Evolutionary conservation across 2,888 invertebrate genomes (phyloP).

Genomic region (Yponomeuta malinellus): DNA sequence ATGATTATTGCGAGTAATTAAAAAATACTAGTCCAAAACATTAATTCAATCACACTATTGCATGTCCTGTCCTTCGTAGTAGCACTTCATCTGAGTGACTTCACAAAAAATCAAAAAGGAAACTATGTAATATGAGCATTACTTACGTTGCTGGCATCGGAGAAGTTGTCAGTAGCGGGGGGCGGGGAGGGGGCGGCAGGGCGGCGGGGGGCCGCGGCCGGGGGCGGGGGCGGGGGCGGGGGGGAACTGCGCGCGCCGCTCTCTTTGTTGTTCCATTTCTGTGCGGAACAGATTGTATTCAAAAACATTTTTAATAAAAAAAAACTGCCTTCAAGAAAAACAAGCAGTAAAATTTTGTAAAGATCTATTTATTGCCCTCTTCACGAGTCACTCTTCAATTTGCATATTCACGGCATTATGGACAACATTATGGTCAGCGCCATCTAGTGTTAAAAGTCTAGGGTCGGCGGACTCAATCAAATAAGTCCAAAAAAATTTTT

Average conservation of each 20-base stretch:
- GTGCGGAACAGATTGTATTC: not conserved
- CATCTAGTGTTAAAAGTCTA: too few species aligned
- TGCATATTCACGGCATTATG: too few species aligned
- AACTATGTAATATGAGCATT: too few species aligned
- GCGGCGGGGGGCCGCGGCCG: not conserved
- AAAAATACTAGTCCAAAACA: too few species aligned
- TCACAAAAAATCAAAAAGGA: too few species aligned
- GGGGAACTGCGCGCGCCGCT: constrained; percentile 26
- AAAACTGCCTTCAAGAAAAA: not conserved
- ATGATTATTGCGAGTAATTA: too few species aligned
- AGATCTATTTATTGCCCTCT: not conserved
- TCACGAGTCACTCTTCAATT: not conserved
- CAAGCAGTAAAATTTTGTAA: not conserved
- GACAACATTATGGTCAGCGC: too few species aligned
- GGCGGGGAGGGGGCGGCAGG: constrained; percentile 33
- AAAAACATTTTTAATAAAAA: not conserved
- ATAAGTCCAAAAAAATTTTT: too few species aligned
- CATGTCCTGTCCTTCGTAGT: too few species aligned
- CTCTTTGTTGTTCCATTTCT: constrained; percentile 43
- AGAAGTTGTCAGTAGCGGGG: constrained; percentile 26
- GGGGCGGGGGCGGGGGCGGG: not conserved
- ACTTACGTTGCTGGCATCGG: constrained; percentile 38
- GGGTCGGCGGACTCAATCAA: too few species aligned
- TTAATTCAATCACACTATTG: too few species aligned
- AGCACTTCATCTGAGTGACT: too few species aligned